A percentile compares a stretch with the other conserved stretches of the same genome.
phyloP scores from a whole-genome alignment of 2,113 vertebrate species.

The Amazona vittata region DNA sequence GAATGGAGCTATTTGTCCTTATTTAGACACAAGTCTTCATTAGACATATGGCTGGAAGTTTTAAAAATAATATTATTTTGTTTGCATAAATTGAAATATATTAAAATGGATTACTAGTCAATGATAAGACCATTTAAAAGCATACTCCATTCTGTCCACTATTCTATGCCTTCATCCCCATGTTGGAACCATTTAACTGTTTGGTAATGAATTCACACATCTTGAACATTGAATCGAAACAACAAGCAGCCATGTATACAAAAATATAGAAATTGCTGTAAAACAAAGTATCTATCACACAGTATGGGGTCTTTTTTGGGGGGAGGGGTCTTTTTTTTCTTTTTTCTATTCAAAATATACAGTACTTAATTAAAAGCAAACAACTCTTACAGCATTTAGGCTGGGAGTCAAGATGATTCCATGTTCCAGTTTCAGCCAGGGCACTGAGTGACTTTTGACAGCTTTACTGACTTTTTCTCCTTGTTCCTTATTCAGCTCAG shows the following conservation, averaged over 20 bases:
- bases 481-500: slow-evolving; percentile 53
- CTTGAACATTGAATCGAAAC: neutral
- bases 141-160: neutral
- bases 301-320: neutral
- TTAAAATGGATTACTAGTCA: neutral
- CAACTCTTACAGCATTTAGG: neutral
- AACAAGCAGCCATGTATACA: neutral
- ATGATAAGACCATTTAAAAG: neutral
- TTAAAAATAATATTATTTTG: neutral
- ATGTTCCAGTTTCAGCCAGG: neutral
- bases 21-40: neutral
- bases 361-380: neutral
- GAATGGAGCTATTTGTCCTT: neutral
- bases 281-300: neutral
- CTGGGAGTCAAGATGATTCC: neutral
- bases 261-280: neutral
- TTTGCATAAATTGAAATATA: neutral
- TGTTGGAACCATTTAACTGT: neutral
- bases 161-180: neutral
- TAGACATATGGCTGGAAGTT: neutral
- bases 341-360: neutral
- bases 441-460: slow-evolving; percentile 14
- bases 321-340: neutral
- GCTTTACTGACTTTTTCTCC: slow-evolving; percentile 33
- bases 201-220: neutral